Conservation (phyloP, 1,140 invertebrate genomes). For the Drosophila leontia region DNA sequence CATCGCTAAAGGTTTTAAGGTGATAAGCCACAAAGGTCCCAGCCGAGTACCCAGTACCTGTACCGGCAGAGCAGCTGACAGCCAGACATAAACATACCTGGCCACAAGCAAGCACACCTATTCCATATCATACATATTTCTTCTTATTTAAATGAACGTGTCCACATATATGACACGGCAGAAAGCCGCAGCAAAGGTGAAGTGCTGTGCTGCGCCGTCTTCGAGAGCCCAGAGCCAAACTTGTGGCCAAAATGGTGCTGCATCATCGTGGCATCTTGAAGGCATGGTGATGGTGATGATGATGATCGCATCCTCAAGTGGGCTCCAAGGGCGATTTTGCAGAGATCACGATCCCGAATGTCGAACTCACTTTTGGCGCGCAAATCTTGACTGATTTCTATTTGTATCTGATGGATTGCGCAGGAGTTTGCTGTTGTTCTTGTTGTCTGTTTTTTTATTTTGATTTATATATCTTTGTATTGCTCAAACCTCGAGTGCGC, state of each 20-base stretch:
- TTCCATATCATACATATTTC: slow-evolving; percentile 26
- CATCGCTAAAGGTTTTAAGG: slow-evolving; percentile 51
- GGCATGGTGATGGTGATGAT: slow-evolving; percentile 1
- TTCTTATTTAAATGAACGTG: slow-evolving; percentile 49
- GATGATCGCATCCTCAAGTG: slow-evolving; percentile 33
- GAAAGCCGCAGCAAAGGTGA: slow-evolving; percentile 29
- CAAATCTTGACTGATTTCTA: slow-evolving; percentile 49
- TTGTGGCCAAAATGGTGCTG: slow-evolving; percentile 42
- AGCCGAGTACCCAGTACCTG: slow-evolving; percentile 22
- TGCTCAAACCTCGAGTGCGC: slow-evolving; percentile 23
- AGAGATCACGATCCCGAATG: slow-evolving; percentile 35
- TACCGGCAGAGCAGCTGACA: slow-evolving; percentile 48
- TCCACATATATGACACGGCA: slow-evolving; percentile 44
- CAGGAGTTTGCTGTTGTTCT: background rate
- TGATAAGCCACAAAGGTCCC: slow-evolving; percentile 52
- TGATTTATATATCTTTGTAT: slow-evolving; percentile 14
- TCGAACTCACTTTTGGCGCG: slow-evolving; percentile 54
- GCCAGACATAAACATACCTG: slow-evolving; percentile 49
- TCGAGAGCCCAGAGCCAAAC: slow-evolving; percentile 39
- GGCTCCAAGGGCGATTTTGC: slow-evolving; percentile 39
- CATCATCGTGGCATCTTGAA: slow-evolving; percentile 44
- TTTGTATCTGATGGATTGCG: slow-evolving; percentile 26
- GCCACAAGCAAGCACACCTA: background rate
- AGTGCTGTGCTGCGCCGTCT: slow-evolving; percentile 22
- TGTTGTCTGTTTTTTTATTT: background rate